Evolutionary conservation across 1,140 invertebrate genomes (phyloP), one percentile per base, ranked within the genome.

Genomic region (Sminthurides bifidus): DNA sequence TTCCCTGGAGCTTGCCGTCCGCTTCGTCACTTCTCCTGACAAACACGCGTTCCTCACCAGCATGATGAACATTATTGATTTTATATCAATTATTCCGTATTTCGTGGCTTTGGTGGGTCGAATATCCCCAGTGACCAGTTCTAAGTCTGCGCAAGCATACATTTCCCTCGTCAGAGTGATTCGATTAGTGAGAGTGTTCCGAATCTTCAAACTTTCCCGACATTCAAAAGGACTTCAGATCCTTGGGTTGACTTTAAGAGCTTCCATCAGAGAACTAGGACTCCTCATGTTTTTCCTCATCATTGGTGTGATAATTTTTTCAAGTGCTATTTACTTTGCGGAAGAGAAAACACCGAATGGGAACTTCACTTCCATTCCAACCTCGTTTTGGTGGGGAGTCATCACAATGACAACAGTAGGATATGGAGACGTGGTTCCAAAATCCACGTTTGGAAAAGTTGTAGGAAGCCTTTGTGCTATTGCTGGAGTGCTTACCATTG

Each of bases 21-120:
- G 91, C 58, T 83, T 90, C 60, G 78, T 90, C 63, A 87, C 91
- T 67, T 84, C 85, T 30, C 91, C 84, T 3, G 85, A 83, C 67
- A 75, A 83, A 61, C 77, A 81, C 66, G 76, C 79, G 63, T 91
- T 91, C 66, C 76, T 83, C 17, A 80, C 80, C 66, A 84, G 82
- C 2, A 83, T 84, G 24, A 79, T 90, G 12, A 92, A 91, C 68
- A 80, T 90, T 56, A 93, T 96, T 67, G 92, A 96, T 72, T 82
- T 92, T 64, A 80, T 87, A 49, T 89, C 89, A 45, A 94, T 89
- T 0, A 69, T 56, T 15, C 59, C 59, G 0, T 56, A 54, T 27
- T 53, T 38, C n/a, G 12, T 58, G 2, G 14, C 15, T 15, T 23
- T 48, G 19, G 1, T 0, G 6, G 31, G 43, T 14, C 35, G 10